Percentiles rank a stretch among this genome's conserved stretches.
These are phyloP conservation scores for Tokudaia muenninki DNA, from an alignment of 2,797 vertebrate genomes.

Conservation along the genomic window DNA sequence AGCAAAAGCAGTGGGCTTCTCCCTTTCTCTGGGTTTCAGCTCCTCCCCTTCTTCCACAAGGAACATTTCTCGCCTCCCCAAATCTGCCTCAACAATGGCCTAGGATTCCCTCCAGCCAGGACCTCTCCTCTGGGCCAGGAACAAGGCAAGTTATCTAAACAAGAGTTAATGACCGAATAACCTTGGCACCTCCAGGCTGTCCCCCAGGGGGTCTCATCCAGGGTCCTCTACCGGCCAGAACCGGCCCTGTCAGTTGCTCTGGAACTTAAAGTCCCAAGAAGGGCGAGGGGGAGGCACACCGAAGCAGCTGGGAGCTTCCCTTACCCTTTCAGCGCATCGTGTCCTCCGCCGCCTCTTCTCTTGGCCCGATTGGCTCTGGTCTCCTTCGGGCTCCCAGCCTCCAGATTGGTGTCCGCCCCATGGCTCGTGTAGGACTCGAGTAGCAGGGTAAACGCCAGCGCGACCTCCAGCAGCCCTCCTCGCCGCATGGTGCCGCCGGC, in stretches of 20 bases:
- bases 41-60: conserved; percentile 77
- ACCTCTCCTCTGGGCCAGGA: conserved; percentile 28
- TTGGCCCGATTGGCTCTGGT: conserved; percentile 94
- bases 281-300: conserved; percentile 12
- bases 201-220: neutral
- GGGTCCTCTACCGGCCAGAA: neutral
- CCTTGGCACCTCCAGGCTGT: neutral
- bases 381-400: conserved; percentile 89
- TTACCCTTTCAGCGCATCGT: conserved; percentile 97
- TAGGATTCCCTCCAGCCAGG: conserved; percentile 16
- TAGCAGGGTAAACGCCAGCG: conserved; percentile 91
- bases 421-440: conserved; percentile 88
- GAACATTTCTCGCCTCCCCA: conserved; percentile 63
- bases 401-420: conserved; percentile 88
- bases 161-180: neutral
- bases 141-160: neutral
- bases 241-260: neutral
- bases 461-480: conserved; percentile 91
- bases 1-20: conserved; percentile 46
- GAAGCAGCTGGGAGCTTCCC: conserved; percentile 12
- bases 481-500: conserved; percentile 88
- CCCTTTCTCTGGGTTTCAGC: conserved; percentile 42
- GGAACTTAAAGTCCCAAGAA: neutral
- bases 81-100: conserved; percentile 66
- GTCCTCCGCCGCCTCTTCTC: conserved; percentile 91